Evolutionary conservation across 2,888 invertebrate genomes (phyloP), one percentile per base, ranked within the genome.

Genomic region (Spatulosminthurus flaviceps): DNA sequence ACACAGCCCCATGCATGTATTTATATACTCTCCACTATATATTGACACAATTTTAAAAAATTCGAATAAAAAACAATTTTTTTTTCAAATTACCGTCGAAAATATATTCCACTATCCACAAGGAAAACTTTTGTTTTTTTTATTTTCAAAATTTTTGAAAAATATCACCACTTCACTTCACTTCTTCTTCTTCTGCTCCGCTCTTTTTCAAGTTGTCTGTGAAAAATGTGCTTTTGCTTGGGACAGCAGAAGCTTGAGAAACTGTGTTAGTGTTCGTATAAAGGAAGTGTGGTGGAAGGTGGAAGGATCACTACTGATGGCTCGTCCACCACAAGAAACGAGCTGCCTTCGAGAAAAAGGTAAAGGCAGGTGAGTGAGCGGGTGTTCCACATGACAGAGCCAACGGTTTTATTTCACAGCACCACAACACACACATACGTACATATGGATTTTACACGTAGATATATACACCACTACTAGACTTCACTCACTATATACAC

Each of bases 221-320:
- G 70, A 5, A 22, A 43, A 24, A 42, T 43, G 43, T 41, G 51
- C 51, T 51, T 51, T 5, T 19, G 42, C 43, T 70, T 19, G 41
- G 71, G n/a, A n/a, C n/a, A n/a, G n/a, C n/a, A 43, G 71, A 13
- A 24, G 24, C 43, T 24, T 13, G 4, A 41, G 70, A 41, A 42
- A 42, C 42, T 72, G 71, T 72, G 71, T 72, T 72, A 51, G 51
- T 51, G 51, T 51, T 51, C 42, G 42, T 78, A 78, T 81, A 81
- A 79, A 82, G 82, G 82, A 82, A 82, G 82, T 81, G 81, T 82
- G 82, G 81, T 81, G 81, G 79, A 77, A 80, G 80, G 81, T 81
- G 82, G 80, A 78, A 77, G 80, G 83, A 83, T 83, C 81, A 81
- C 80, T 83, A 83, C 83, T 83, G 81, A 83, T 66, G 80, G 79